Base-by-base conservation (phyloP, 1,140 invertebrate genomes). In the Danaus melanippus region DNA sequence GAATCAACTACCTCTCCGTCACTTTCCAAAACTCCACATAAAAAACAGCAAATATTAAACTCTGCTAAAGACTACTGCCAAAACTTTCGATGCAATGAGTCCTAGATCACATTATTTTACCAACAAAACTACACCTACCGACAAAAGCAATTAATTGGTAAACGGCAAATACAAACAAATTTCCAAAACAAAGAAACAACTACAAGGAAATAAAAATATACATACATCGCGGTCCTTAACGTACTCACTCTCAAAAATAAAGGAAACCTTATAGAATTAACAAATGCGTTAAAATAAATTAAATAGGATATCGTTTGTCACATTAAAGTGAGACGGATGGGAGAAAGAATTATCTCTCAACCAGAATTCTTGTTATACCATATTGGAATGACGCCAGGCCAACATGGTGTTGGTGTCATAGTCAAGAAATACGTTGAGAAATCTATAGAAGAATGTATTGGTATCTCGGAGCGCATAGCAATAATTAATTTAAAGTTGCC, bases 291-390 rank as follows among this genome's bases (percentile, higher is more conserved):
- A n/a, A n/a, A n/a, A n/a, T n/a, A n/a, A n/a, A n/a, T n/a, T n/a
- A 71, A 71, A 50, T 71, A 62, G 62, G 64, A 66, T 41, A 62
- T 68, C 2, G 12, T 68, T 42, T 62, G 62, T 15, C 40, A 60
- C 9, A 60, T 55, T 43, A 55, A 62, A 60, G 57, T 69, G 9
- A 60, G 67, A 50, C 21, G 60, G 67, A 52, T 61, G 48, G 65
- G 62, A 9, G 56, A 67, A 62, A 64, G 21, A 10, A 70, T 67
- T 41, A 46, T 46, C n/a, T 62, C 39, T 8, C 11, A 67, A 10
- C 46, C 12, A 52, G 56, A 61, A 8, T n/a, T n/a, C n/a, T n/a
- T n/a, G n/a, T n/a, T n/a, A n/a, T n/a, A n/a, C n/a, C n/a, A n/a
- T n/a, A n/a, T 62, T 12, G 67, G 62, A 6, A 45, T 21, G n/a